phyloP scores from a whole-genome alignment of 2,797 vertebrate genomes.

The Hozukius guyotensis region DNA sequence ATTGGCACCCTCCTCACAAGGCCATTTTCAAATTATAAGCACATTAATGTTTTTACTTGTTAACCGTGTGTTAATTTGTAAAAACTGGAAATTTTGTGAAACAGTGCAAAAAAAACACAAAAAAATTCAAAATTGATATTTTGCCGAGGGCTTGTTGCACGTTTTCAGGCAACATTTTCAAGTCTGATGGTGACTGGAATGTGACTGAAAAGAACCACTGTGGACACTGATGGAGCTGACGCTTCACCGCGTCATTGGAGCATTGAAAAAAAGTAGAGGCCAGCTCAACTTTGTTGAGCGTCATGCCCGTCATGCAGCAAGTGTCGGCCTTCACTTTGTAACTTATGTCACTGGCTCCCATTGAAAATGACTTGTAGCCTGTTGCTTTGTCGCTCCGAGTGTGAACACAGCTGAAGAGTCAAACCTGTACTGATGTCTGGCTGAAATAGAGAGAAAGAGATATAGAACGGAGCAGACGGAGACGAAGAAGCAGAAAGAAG shows the following conservation, averaged over 20 bases:
- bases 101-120: no score
- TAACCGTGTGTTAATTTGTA: not conserved
- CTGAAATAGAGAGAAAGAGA: not conserved
- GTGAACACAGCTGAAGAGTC: not conserved
- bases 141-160: not conserved
- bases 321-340: no score
- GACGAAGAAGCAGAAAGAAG: not conserved
- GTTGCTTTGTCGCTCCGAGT: not conserved
- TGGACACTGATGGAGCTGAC: not conserved
- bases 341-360: no score
- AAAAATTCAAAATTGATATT: not conserved
- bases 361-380: no score
- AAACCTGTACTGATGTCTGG: not conserved
- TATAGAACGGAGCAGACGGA: not conserved
- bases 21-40: not conserved
- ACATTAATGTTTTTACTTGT: not conserved
- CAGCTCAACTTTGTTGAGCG: not conserved
- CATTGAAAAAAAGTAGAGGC: not conserved
- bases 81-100: not conserved
- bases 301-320: not conserved
- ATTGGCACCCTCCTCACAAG: not conserved
- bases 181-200: not conserved
- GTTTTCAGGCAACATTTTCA: no score
- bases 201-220: not conserved
- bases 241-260: not conserved